Evolutionary conservation across 1,140 invertebrate species (phyloP).

Genomic region (Pseudomyrmex sp.): DNA sequence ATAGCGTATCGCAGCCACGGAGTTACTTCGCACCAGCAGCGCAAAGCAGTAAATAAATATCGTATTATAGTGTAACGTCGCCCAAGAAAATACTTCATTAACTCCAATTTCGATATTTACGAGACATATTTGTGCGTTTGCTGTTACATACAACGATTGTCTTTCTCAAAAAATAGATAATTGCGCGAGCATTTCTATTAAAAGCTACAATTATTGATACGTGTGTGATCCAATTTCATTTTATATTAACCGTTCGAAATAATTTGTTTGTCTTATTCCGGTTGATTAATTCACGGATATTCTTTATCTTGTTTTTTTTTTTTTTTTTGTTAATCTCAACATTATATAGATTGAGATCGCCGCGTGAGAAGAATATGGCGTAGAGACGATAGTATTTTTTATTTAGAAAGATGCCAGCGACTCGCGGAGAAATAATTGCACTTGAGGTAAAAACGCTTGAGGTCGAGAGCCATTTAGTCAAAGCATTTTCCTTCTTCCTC

Average conservation of each 20-base stretch:
- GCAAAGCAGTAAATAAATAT: slow-evolving; percentile 37
- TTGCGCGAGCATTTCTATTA: not conserved
- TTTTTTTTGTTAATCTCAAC: not conserved
- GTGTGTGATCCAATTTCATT: not conserved
- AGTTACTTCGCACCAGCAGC: slow-evolving; percentile 5
- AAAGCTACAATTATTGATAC: not conserved
- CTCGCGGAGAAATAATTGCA: not conserved
- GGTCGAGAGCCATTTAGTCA: not conserved
- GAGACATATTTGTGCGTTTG: not conserved
- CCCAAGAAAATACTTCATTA: slow-evolving; percentile 35
- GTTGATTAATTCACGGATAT: too few relatives aligned
- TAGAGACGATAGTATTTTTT: not conserved
- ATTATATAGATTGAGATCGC: not conserved
- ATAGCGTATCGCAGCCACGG: slow-evolving; percentile 43
- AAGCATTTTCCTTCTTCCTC: not conserved
- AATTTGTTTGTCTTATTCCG: too few relatives aligned
- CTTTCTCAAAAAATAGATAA: not conserved
- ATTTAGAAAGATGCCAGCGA: not conserved
- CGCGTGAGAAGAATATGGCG: too few relatives aligned
- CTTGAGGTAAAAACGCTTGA: not conserved
- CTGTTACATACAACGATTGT: not conserved
- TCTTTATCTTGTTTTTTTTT: too few relatives aligned
- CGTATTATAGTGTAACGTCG: slow-evolving; percentile 20
- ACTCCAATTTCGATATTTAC: slow-evolving; percentile 22
- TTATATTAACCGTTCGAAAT: not conserved